Percentiles rank a stretch among this genome's conserved stretches.
Conservation (phyloP, 2,888 invertebrate species). For the Polylopha cassiicola region DNA sequence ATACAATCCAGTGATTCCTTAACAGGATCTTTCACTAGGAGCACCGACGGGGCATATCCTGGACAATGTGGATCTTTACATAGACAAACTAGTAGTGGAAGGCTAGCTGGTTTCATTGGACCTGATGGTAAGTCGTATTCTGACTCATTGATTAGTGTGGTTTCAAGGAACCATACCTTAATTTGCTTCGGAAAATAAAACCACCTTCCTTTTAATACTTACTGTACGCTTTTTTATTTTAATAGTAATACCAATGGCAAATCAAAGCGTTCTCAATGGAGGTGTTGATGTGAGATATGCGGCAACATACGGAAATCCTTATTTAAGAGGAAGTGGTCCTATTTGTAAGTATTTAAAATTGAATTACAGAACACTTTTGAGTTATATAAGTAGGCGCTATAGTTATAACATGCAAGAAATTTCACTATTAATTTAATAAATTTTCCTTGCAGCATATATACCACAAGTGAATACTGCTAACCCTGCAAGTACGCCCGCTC, state of each 20-base stretch:
- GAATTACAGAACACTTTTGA: too few relatives aligned
- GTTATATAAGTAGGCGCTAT: too few relatives aligned
- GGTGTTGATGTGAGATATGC: constrained; percentile 90
- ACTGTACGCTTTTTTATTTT: too few relatives aligned
- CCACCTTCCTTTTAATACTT: too few relatives aligned
- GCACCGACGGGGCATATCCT: constrained; percentile 53
- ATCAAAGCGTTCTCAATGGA: constrained; percentile 51
- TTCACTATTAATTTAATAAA: constrained; percentile 1
- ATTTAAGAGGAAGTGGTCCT: constrained; percentile 83
- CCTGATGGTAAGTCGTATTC: constrained; percentile 55
- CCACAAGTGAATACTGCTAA: constrained; percentile 75
- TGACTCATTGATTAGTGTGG: neutral
- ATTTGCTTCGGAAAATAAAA: too few relatives aligned
- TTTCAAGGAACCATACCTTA: neutral
- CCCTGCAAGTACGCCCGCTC: constrained; percentile 85
- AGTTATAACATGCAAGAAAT: neutral
- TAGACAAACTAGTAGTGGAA: constrained; percentile 54
- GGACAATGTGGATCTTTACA: constrained; percentile 56
- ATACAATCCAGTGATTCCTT: constrained; percentile 53
- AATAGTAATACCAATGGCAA: constrained; percentile 63
- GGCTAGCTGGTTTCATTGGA: constrained; percentile 54
- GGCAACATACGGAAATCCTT: constrained; percentile 93
- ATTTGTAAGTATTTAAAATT: constrained; percentile 53
- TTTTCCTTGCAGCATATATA: constrained; percentile 45
- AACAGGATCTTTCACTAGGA: constrained; percentile 56